Base-by-base conservation (phyloP, 2,888 invertebrate genomes). In the Orchestes rusci region DNA sequence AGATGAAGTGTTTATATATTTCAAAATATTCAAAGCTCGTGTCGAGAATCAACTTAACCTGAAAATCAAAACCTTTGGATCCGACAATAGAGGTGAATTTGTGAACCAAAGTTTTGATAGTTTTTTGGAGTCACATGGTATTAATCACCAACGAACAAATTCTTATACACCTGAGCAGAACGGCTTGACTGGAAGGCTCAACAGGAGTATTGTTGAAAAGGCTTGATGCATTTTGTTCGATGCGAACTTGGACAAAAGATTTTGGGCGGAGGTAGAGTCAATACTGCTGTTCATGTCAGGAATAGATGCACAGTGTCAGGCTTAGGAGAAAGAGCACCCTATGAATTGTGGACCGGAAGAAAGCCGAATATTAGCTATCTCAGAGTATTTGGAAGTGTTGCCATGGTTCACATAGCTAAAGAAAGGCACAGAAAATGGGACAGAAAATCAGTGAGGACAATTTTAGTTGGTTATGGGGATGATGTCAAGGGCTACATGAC, bases 281-380 rank as follows among this genome's bases (percentile, higher is more conserved):
- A 47, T 42, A 56, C 55, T 10, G 58, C 57, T 8, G 53, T 55
- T 3, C 59, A 58, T 39, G 15, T 55, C 23, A 23, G 23, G 23
- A 23, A 23, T 10, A 5, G 23, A 23, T 23, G 23, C 10, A 23
- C 10, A 7, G 5, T 23, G 32, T 3, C 30, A 32, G 30, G 17
- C 12, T 13, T 19, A 7, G 41, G 32, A 7, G 23, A 10, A 23
- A 23, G 10, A 10, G 10, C 29, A 61, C 61, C 65, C 3, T 56
- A 52, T 48, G 63, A 65, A 49, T n/a, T 54, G 7, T 63, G 64
- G 62, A 44, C 48, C 10, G 23, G 23, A 7, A 7, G 7, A 7
- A 38, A 38, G 13, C 28, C 27, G 7, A 8, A 38, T 29, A 10
- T 38, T 2, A 45, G 34, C n/a, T 23, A 17, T 43, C 61, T 63